These are phyloP conservation scores for Habroteleia sp. DNA, from an alignment of 2,888 invertebrate species.

Conservation along the genomic window DNA sequence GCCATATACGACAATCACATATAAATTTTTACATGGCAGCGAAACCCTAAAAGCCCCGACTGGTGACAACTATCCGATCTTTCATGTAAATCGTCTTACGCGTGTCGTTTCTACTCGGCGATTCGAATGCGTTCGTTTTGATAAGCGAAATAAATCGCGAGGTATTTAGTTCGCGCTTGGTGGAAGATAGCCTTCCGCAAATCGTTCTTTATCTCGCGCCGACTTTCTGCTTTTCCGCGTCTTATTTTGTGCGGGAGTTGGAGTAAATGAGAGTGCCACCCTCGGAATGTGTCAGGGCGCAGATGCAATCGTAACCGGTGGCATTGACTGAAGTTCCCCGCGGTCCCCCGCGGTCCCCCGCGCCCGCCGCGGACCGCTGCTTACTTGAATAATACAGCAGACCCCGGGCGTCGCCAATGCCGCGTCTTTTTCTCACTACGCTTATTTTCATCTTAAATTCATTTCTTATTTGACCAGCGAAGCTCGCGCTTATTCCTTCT, in stretches of 20 bases:
- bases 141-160: conserved; percentile 47
- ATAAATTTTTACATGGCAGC: too few species aligned
- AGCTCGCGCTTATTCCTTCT: conserved; percentile 8
- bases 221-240: conserved; percentile 29
- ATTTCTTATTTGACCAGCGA: conserved; percentile 49
- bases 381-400: conserved; percentile 54
- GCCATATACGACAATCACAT: too few species aligned
- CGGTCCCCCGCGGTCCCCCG: conserved; percentile 2
- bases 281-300: conserved; percentile 47
- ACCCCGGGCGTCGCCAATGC: conserved; percentile 42
- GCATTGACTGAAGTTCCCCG: conserved; percentile 47
- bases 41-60: conserved; percentile 21
- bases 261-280: conserved; percentile 47
- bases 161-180: conserved; percentile 17
- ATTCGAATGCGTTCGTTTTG: conserved; percentile 34
- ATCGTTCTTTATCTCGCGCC: conserved; percentile 30
- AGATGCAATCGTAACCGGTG: conserved; percentile 60
- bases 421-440: conserved; percentile 31
- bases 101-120: conserved; percentile 17
- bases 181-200: conserved; percentile 9
- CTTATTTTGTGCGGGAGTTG: conserved; percentile 40
- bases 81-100: conserved; percentile 31
- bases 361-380: conserved; percentile 17
- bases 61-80: conserved; percentile 25
- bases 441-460: conserved; percentile 51